These are phyloP conservation scores for Stenolophus ochropezus DNA, from an alignment of 2,888 invertebrate genomes.

Conservation along the genomic window DNA sequence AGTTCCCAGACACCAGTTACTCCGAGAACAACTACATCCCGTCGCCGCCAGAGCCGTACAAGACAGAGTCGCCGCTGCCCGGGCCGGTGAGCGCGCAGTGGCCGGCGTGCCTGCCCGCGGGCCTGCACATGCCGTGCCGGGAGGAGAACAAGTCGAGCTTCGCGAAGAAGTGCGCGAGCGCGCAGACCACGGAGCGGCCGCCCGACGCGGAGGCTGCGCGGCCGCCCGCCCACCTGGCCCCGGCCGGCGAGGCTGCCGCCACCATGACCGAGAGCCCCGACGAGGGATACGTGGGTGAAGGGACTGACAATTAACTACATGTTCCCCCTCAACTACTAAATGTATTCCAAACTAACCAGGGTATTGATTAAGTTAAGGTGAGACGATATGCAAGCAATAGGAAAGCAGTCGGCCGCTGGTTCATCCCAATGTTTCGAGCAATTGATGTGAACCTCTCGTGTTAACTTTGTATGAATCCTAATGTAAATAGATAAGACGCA, in stretches of 20 bases:
- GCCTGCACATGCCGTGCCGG: slow-evolving; percentile 68
- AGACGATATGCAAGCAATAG: slow-evolving; percentile 54
- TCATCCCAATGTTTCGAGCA: slow-evolving; percentile 7
- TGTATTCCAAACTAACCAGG: slow-evolving; percentile 56
- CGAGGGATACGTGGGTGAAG: slow-evolving; percentile 90
- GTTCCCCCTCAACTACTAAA: slow-evolving; percentile 50
- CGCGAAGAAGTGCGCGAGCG: slow-evolving; percentile 39
- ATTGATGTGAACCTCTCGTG: slow-evolving; percentile 30
- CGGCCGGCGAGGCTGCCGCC: slow-evolving; percentile 49
- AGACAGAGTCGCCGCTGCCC: slow-evolving; percentile 76
- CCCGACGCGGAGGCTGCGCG: slow-evolving; percentile 70
- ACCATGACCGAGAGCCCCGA: slow-evolving; percentile 85
- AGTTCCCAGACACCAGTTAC: slow-evolving; percentile 67
- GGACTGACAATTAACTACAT: slow-evolving; percentile 34
- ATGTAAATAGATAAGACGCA: slow-evolving; percentile 55
- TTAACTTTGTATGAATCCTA: slow-evolving; percentile 51
- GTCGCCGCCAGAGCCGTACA: slow-evolving; percentile 83
- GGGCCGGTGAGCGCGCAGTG: slow-evolving; percentile 70
- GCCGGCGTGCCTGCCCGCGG: slow-evolving; percentile 75
- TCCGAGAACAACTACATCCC: slow-evolving; percentile 78
- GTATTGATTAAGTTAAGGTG: slow-evolving; percentile 58
- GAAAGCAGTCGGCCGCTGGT: slow-evolving; percentile 14
- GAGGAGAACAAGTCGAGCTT: slow-evolving; percentile 55
- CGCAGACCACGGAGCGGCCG: slow-evolving; percentile 42
- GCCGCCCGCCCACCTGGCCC: slow-evolving; percentile 52